A percentile compares a stretch with the other conserved stretches of the same genome.
These are phyloP conservation scores for Therioaphis trifolii DNA, from an alignment of 2,888 invertebrate species.

Conservation along the genomic window DNA sequence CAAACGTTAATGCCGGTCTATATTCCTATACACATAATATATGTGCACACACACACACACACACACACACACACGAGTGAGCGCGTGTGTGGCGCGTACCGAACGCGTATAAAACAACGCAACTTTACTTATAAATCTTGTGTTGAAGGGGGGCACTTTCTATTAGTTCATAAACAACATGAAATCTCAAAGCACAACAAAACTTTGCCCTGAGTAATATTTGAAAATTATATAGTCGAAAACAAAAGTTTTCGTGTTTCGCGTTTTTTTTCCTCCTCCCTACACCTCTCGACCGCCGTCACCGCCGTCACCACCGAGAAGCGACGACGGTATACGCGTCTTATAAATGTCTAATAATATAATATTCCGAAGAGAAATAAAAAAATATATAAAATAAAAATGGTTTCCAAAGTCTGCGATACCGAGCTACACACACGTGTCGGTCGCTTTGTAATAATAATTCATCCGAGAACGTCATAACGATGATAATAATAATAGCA, in stretches of 20 bases:
- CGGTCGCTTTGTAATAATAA: no score
- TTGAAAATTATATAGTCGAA: constrained; percentile 40
- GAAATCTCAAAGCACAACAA: constrained; percentile 37
- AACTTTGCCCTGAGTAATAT: constrained; percentile 51
- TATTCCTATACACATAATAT: not conserved
- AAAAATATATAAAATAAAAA: no score
- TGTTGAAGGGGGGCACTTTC: constrained; percentile 36
- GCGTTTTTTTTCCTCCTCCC: not conserved
- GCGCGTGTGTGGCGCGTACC: not conserved
- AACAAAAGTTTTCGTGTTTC: constrained; percentile 48
- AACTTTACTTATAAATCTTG: constrained; percentile 55
- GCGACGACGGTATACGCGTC: no score
- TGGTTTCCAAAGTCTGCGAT: no score
- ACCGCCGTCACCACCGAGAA: not conserved
- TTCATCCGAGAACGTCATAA: no score
- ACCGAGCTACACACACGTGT: no score
- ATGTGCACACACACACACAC: no score
- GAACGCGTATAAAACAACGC: constrained; percentile 23
- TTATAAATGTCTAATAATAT: not conserved
- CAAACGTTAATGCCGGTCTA: not conserved
- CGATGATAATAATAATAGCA: no score
- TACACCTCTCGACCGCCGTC: not conserved
- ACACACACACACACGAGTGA: no score
- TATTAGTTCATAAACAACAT: constrained; percentile 52
- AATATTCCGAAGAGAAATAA: not conserved